Conservation (phyloP, 2,888 invertebrate species). For the Stramonita haemastoma region DNA sequence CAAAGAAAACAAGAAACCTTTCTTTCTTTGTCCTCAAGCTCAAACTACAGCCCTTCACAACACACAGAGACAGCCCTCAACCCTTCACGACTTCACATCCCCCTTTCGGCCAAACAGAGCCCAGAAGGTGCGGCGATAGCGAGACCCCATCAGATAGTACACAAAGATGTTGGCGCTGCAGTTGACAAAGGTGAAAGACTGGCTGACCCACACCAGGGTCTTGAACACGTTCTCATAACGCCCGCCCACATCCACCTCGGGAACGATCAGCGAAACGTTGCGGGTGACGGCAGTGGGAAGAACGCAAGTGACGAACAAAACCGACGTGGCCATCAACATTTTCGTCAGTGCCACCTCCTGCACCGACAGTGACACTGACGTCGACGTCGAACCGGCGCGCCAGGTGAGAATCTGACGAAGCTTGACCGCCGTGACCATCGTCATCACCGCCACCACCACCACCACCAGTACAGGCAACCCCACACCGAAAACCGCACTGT, state of each 20-base stretch:
- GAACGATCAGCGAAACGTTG: not conserved
- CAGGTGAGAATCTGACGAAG: not conserved
- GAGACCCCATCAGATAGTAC: not conserved
- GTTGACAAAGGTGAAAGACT: not conserved
- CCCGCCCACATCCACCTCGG: not conserved
- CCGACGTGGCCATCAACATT: not conserved
- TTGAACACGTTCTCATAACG: not conserved
- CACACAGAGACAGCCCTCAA: too few species aligned
- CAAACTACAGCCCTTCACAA: too few species aligned
- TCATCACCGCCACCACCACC: not conserved
- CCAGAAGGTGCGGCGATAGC: not conserved
- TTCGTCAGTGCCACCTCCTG: not conserved
- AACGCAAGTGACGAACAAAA: not conserved
- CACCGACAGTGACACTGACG: not conserved
- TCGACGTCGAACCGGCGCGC: not conserved
- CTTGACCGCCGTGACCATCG: not conserved
- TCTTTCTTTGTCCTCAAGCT: too few species aligned
- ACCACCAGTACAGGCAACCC: not conserved
- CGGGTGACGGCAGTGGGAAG: not conserved
- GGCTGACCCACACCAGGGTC: not conserved
- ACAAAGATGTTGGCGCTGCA: conserved; percentile 13
- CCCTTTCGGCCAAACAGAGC: not conserved
- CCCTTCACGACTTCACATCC: not conserved
- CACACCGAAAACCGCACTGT: not conserved
- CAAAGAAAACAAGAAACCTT: too few species aligned